Evolutionary conservation across 1,140 invertebrate genomes (phyloP).

Genomic region (Drosophila repleta): DNA sequence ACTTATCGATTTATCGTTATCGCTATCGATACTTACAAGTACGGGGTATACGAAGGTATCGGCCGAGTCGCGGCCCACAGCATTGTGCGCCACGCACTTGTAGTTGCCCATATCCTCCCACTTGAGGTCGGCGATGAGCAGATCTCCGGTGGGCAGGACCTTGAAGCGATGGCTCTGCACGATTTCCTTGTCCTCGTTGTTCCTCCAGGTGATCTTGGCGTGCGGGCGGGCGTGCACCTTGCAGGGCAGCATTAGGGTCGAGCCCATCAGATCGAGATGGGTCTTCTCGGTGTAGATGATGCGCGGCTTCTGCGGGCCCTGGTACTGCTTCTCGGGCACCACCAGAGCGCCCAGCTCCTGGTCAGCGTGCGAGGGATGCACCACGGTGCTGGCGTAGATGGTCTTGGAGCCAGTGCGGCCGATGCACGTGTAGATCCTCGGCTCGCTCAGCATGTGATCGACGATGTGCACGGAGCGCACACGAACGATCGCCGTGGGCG

Average conservation of each 20-base stretch:
- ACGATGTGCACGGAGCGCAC: constrained; percentile 87
- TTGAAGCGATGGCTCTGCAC: constrained; percentile 84
- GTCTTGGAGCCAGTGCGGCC: constrained; percentile 87
- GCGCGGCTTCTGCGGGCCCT: constrained; percentile 84
- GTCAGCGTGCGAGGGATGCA: constrained; percentile 80
- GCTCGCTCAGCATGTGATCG: constrained; percentile 69
- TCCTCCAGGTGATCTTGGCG: constrained; percentile 88
- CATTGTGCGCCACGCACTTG: constrained; percentile 89
- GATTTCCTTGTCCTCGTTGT: constrained; percentile 86
- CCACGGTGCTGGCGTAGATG: constrained; percentile 85
- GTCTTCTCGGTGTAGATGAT: constrained; percentile 85
- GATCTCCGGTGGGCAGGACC: constrained; percentile 88
- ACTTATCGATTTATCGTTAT: not conserved
- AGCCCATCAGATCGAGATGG: constrained; percentile 86
- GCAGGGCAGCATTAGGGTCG: constrained; percentile 89
- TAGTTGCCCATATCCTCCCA: constrained; percentile 93
- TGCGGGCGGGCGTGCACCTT: constrained; percentile 87
- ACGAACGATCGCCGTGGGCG: constrained; percentile 85
- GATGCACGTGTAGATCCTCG: constrained; percentile 88
- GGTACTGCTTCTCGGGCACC: constrained; percentile 63
- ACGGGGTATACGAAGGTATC: constrained; percentile 92
- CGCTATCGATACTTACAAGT: constrained; percentile 84
- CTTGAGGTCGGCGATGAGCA: constrained; percentile 88
- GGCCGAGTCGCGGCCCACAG: constrained; percentile 86
- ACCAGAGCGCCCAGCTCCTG: constrained; percentile 39